phyloP scores from a whole-genome alignment of 1,140 invertebrate genomes.

The Micrasema minimum region DNA sequence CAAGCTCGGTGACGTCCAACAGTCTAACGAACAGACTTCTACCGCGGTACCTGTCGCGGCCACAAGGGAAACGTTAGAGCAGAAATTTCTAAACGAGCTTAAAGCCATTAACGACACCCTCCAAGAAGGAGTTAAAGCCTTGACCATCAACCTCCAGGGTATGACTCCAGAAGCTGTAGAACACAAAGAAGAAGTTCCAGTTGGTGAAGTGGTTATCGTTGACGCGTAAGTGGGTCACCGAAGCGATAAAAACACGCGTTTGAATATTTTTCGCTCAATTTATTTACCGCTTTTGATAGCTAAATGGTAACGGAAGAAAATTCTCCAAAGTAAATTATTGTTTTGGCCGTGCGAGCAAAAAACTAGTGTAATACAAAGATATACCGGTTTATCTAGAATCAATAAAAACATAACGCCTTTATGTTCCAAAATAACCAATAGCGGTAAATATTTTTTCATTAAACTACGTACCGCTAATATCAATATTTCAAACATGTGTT shows the following conservation, averaged over 20 bases:
- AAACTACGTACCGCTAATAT: no score
- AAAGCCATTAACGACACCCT: slow-evolving; percentile 39
- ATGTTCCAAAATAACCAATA: no score
- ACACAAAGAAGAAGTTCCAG: not conserved
- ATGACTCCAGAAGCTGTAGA: not conserved
- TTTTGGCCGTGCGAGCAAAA: slow-evolving; percentile 4
- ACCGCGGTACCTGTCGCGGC: not conserved
- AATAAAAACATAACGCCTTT: not conserved
- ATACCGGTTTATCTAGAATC: not conserved
- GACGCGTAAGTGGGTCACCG: slow-evolving; percentile 11
- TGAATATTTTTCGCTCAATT: slow-evolving; percentile 11
- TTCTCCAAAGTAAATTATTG: not conserved
- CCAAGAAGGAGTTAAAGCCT: slow-evolving; percentile 41
- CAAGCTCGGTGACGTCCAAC: slow-evolving; percentile 36
- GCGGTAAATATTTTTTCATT: no score
- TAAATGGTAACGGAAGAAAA: slow-evolving; percentile 15
- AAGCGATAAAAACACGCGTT: not conserved
- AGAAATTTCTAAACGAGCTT: slow-evolving; percentile 35
- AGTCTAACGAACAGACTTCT: not conserved
- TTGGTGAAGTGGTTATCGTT: slow-evolving; percentile 3
- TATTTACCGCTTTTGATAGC: not conserved
- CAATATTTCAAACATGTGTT: no score
- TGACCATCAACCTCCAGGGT: slow-evolving; percentile 28
- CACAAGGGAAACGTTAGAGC: slow-evolving; percentile 13
- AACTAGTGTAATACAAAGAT: not conserved